phyloP scores from a whole-genome alignment of 2,797 vertebrate species.

The Morus bassanus region DNA sequence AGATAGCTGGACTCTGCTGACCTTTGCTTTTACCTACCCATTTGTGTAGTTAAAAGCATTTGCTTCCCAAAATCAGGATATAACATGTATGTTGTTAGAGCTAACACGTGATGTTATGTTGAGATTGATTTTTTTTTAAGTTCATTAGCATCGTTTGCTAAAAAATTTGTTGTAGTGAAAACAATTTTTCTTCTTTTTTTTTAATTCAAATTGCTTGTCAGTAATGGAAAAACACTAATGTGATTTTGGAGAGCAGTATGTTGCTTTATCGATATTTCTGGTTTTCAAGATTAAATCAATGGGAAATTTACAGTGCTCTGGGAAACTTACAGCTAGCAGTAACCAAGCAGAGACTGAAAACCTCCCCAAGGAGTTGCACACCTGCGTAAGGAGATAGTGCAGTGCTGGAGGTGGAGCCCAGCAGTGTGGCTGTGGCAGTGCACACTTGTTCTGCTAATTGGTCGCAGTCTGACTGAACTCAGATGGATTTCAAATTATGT shows the following conservation, averaged over 20 bases:
- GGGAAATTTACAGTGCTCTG: neutral
- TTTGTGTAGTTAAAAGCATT: neutral
- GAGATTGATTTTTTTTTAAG: neutral
- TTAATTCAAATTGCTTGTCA: neutral
- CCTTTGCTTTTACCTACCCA: neutral
- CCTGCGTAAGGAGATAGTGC: neutral
- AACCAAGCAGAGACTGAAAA: neutral
- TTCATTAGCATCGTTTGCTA: neutral
- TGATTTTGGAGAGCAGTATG: neutral
- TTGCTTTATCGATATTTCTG: neutral
- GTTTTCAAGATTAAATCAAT: neutral
- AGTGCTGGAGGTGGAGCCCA: neutral
- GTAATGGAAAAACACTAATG: neutral
- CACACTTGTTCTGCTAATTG: neutral
- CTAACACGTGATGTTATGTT: neutral
- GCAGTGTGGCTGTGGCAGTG: neutral
- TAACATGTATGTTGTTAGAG: neutral
- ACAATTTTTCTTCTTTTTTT: neutral
- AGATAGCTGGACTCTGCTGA: neutral
- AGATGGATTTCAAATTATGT: neutral
- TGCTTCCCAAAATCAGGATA: neutral
- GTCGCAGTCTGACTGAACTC: neutral
- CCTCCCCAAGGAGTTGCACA: neutral
- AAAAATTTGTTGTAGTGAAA: neutral
- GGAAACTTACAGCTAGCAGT: neutral